Base-by-base conservation (phyloP, 2,888 invertebrate species). In the Andrena praecox region DNA sequence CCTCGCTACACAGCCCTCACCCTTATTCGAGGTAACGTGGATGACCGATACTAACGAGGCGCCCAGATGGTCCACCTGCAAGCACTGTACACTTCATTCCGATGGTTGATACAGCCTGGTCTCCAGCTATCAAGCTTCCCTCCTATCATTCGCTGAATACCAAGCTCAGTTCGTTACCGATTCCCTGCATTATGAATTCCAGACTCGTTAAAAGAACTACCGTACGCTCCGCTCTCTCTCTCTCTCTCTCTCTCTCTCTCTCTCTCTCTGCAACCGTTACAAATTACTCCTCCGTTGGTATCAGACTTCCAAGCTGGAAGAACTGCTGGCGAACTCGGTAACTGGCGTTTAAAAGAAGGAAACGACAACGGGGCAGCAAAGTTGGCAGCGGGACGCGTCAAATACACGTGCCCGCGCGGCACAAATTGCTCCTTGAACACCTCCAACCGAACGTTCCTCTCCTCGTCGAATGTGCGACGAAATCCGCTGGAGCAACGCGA, bases 1-100 rank as follows among this genome's bases (percentile, higher is more conserved):
- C 24, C 29, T 64, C 6, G 50, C 62, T 52, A 8, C 64, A 33
- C 54, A 20, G 31, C 68, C 35, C 54, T 50, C 66, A 24, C 12
- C 29, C 77, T 69, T 64, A 48, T 73, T 69, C 31, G 31, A 42
- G 42, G 31, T 31, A 35, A 71, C 33, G 54, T 66, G 76, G 69
- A 76, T 42, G 71, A 76, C 56, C 82, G 69, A 64, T 75, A 64
- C 63, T 69, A 80, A 72, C 76, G 68, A 80, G 77, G n/a, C 52
- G 59, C 27, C 67, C 59, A 59, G 20, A 59, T 54, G 66, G 16
- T 66, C 50, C 31, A n/a, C 42, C 60, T 20, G 33, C 35, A 31
- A 68, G 16, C 35, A 24, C 24, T 27, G 69, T 59, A n/a, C 54
- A 35, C 54, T 56, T 68, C 54, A 10, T 56, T 27, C 56, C 16